Evolutionary conservation across 2,113 vertebrate species (phyloP).

Genomic region (Xiphias gladius): DNA sequence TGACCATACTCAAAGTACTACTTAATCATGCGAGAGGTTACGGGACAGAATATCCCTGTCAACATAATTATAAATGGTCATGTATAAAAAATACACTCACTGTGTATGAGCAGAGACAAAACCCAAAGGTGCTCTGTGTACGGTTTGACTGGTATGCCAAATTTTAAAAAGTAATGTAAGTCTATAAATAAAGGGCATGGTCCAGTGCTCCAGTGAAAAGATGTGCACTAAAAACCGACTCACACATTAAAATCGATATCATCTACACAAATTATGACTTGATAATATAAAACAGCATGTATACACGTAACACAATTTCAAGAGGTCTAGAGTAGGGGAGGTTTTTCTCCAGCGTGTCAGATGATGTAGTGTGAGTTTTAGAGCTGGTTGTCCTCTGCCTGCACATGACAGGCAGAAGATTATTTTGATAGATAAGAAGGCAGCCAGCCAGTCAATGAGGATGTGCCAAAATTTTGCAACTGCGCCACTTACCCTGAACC

Average conservation of each 20-base stretch:
- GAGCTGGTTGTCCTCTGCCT: constrained; percentile 8
- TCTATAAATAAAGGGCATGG: not conserved
- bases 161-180: not conserved
- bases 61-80: not conserved
- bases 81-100: not conserved
- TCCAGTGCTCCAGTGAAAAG: not conserved
- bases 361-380: not conserved
- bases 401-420: constrained; percentile 3
- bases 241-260: not conserved
- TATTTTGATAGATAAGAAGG: not conserved
- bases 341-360: not conserved
- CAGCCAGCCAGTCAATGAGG: not conserved
- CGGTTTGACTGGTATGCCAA: not conserved
- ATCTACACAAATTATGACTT: not conserved
- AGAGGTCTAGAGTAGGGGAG: not conserved
- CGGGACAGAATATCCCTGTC: not conserved
- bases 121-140: not conserved
- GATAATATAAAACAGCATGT: not conserved
- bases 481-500: constrained; percentile 74
- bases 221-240: not conserved
- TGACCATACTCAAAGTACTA: not conserved
- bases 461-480: constrained; percentile 37
- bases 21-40: not conserved
- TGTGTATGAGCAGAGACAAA: constrained; percentile 1
- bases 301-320: not conserved